Evolutionary conservation across 2,888 invertebrate species (phyloP).

Genomic region (Pammene fasciana): DNA sequence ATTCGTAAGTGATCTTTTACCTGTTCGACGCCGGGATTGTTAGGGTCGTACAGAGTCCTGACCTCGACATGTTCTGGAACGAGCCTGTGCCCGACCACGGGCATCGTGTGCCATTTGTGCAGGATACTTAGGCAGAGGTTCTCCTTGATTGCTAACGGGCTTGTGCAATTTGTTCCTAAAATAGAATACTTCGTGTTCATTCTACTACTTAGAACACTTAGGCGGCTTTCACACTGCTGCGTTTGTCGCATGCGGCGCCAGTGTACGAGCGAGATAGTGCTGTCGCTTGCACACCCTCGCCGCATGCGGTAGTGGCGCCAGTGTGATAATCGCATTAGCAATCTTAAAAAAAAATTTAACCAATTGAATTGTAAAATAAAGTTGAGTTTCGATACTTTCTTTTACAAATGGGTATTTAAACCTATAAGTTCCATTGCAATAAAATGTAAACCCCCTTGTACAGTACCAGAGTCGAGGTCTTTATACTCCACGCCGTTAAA

Average conservation of each 20-base stretch:
- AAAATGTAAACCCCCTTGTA: too few species aligned
- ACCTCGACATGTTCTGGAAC: constrained; percentile 97
- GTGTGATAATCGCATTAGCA: too few species aligned
- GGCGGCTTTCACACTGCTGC: too few species aligned
- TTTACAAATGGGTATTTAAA: too few species aligned
- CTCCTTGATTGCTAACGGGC: constrained; percentile 85
- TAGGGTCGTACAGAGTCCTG: constrained; percentile 88
- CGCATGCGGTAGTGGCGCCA: too few species aligned
- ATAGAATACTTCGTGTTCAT: too few species aligned
- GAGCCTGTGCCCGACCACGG: constrained; percentile 88
- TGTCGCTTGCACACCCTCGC: too few species aligned
- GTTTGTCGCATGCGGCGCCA: too few species aligned
- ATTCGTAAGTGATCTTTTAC: constrained; percentile 46
- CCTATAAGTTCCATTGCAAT: not conserved
- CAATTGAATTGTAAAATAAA: too few species aligned
- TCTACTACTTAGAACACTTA: too few species aligned
- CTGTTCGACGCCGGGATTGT: constrained; percentile 84
- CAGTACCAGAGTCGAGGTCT: constrained; percentile 53
- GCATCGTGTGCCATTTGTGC: constrained; percentile 89
- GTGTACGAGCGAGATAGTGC: too few species aligned
- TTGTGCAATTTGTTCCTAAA: constrained; percentile 52
- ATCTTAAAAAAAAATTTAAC: too few species aligned
- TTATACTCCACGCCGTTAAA: constrained; percentile 68
- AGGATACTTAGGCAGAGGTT: constrained; percentile 89
- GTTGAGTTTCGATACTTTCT: not conserved